Evolutionary conservation across 1,140 invertebrate species (phyloP), one percentile per base, ranked within the genome.

Genomic region (Physella acuta): DNA sequence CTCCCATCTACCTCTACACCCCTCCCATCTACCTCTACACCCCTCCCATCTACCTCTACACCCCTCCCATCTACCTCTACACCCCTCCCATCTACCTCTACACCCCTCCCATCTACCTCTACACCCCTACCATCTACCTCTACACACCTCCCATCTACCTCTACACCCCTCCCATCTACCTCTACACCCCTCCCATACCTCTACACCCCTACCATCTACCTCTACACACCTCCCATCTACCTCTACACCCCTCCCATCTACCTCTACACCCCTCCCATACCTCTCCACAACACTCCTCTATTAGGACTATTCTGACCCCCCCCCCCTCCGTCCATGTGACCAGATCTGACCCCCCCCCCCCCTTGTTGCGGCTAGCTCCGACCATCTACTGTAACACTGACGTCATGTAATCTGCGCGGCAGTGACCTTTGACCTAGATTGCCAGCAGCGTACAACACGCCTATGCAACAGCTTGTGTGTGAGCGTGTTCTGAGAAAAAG

Each of bases 1-100:
- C 26, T n/a, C 37, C 58, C 33, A n/a, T 60, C 31, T 60, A 30
- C 37, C 58, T 20, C 31, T 60, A n/a, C n/a, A 34, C 58, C 37
- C 11, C 17, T 34, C 26, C 36, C 16, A 4, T 37, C 58, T 60
- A 5, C 24, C 58, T 36, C 33, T 60, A 30, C 37, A 5, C 8
- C 36, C 26, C 17, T 60, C 11, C 16, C 20, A 24, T 34, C 58
- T 31, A 17, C 31, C 26, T n/a, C 26, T n/a, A 11, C 11, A 26
- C 17, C 53, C 28, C 11, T 26, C 11, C 8, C 11, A n/a, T 14
- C 17, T 28, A 11, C 53, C 8, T 34, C 17, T 34, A 3, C 58
- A 11, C 58, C 2, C 58, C 20, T 34, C 37, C 58, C 20, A 24
- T 37, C 36, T 36, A 20, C n/a, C 36, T 37, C 20, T 11, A 24